Evolutionary conservation across 1,140 invertebrate genomes (phyloP), one percentile per base, ranked within the genome.

Genomic region (Calycopis cecrops): DNA sequence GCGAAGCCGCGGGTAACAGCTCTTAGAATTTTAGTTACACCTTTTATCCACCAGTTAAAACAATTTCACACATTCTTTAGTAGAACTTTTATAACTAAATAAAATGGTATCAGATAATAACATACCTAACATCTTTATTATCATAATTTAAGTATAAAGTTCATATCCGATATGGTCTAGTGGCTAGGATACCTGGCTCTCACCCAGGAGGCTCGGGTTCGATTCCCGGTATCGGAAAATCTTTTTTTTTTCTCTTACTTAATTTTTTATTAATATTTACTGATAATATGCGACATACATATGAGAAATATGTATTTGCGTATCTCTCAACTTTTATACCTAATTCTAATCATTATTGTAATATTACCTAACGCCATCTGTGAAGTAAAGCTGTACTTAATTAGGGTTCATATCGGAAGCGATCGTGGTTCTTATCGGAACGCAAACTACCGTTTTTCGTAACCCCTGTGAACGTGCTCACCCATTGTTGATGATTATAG

Each of bases 191-290:
- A 71, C 69, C 69, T 71, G 69, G 69, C 69, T 71, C 69, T 71
- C 69, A 71, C 69, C 69, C 66, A 71, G 63, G 66, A 69, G 63
- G 63, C 73, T 73, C 73, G 71, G 70, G 68, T 74, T 76, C 67
- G 69, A 74, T 76, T 74, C 69, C 67, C 69, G 70, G 71, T 74
- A 71, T 75, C 72, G 72, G 73, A 76, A 73, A 49, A 38, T 2
- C 9, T 14, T 40, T 12, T 40, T 40, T 16, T 28, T 28, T 28
- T 6, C 21, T 28, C 21, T 3, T 28, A 28, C 6, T 28, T 28
- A 3, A 3, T 28, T 28, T 28, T 28, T 28, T 6, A 28, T 28
- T 28, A 28, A 3, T 28, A 28, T 3, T 3, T 28, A 28, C 21
- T 28, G 6, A 3, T 28, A 28, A 6, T 28, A 28, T 28, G 6